These are phyloP conservation scores for Watsonalla cultraria DNA, from an alignment of 2,888 invertebrate genomes.

Conservation along the genomic window DNA sequence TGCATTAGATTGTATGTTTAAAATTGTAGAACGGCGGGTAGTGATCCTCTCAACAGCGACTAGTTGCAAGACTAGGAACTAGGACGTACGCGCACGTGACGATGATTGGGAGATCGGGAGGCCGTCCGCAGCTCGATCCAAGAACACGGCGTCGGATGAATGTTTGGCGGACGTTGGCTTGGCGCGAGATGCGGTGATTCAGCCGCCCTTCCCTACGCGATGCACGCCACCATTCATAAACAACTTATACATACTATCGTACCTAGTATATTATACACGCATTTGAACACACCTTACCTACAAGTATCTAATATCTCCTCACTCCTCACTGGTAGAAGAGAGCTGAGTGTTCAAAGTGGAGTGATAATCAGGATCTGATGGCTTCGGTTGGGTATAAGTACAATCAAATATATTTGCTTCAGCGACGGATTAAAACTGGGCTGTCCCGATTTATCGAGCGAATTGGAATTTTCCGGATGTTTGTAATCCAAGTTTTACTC, in stretches of 20 bases:
- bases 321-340: conserved; percentile 18
- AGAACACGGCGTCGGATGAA: conserved; percentile 60
- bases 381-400: too few relatives aligned
- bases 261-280: background rate
- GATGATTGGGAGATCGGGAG: conserved; percentile 37
- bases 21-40: conserved; percentile 26
- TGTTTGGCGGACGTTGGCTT: conserved; percentile 31
- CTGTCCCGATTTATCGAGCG: too few relatives aligned
- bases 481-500: too few relatives aligned
- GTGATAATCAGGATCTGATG: too few relatives aligned
- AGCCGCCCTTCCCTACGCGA: conserved; percentile 27
- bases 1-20: conserved; percentile 21
- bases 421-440: too few relatives aligned
- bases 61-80: conserved; percentile 62
- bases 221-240: conserved; percentile 61
- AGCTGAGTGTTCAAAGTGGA: conserved; percentile 2
- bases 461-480: too few relatives aligned
- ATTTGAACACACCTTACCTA: conserved; percentile 16
- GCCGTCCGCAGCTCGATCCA: conserved; percentile 57
- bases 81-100: conserved; percentile 57
- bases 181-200: conserved; percentile 13
- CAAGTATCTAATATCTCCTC: conserved; percentile 10
- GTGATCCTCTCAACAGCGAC: conserved; percentile 71
- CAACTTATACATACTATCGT: conserved; percentile 26
- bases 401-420: too few relatives aligned